phyloP scores from a whole-genome alignment of 1,140 invertebrate genomes.

The Telenomus remus region DNA sequence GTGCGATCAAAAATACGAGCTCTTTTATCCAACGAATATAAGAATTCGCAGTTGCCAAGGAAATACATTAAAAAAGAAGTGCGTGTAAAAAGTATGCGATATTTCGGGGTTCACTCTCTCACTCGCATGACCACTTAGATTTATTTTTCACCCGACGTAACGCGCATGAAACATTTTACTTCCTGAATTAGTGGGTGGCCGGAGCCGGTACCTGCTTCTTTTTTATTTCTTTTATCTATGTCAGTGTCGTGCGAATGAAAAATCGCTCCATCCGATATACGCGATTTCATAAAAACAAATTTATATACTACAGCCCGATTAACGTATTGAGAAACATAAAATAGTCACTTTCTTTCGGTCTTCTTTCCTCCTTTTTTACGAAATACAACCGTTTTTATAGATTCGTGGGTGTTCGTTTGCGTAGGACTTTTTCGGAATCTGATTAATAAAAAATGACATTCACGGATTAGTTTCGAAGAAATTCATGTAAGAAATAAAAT shows the following conservation, averaged over 20 bases:
- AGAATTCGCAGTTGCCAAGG: constrained; percentile 8
- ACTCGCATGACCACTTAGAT: constrained; percentile 34
- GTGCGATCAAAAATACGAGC: constrained; percentile 48
- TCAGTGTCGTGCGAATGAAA: constrained; percentile 34
- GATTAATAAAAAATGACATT: constrained; percentile 50
- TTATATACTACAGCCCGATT: constrained; percentile 17
- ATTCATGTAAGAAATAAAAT: neutral
- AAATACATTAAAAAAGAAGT: constrained; percentile 16
- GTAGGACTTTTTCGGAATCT: constrained; percentile 39
- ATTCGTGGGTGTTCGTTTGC: constrained; percentile 39
- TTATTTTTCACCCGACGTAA: constrained; percentile 21
- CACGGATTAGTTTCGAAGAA: constrained; percentile 36
- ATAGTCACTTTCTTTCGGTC: neutral
- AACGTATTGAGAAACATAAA: constrained; percentile 29
- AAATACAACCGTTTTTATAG: constrained; percentile 19
- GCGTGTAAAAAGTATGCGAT: constrained; percentile 19
- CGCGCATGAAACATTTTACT: constrained; percentile 8
- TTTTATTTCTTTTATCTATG: constrained; percentile 41
- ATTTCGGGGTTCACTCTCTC: constrained; percentile 31
- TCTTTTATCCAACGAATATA: constrained; percentile 8
- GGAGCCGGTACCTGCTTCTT: neutral
- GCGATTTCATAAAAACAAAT: constrained; percentile 20
- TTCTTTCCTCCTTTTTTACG: constrained; percentile 32
- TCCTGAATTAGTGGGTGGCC: constrained; percentile 49
- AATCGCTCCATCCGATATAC: constrained; percentile 17